A percentile compares a stretch with the other conserved stretches of the same genome.
These are phyloP conservation scores for Heliconius aoede DNA, from an alignment of 2,888 invertebrate genomes.

Conservation along the genomic window DNA sequence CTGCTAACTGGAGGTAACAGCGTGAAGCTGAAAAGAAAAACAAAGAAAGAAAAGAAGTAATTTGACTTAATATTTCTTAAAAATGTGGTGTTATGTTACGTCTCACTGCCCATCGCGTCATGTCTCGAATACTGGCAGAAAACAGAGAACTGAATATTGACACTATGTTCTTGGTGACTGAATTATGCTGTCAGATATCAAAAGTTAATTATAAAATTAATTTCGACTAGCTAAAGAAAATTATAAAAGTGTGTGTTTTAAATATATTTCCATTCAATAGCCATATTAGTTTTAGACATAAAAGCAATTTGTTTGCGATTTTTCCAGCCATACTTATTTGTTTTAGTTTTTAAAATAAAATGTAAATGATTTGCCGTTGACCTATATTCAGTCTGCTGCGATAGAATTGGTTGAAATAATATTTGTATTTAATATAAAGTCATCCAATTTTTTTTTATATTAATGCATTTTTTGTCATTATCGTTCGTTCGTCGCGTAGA, in stretches of 20 bases:
- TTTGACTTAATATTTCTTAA: no score
- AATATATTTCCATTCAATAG: background rate
- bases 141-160: no score
- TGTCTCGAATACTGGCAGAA: no score
- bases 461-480: background rate
- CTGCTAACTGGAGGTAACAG: background rate
- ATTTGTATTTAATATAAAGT: background rate
- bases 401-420: constrained; percentile 4
- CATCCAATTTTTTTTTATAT: background rate
- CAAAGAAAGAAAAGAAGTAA: no score
- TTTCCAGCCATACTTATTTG: background rate
- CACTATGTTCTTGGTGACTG: no score
- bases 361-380: constrained; percentile 1
- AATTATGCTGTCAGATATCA: no score
- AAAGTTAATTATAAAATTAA: background rate
- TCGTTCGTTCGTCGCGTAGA: background rate
- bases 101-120: no score
- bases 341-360: constrained; percentile 7
- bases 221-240: background rate
- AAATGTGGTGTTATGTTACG: no score
- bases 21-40: background rate
- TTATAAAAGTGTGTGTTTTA: background rate
- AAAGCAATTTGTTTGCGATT: background rate
- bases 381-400: background rate
- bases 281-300: background rate